Base-by-base conservation (phyloP, 2,113 vertebrate genomes). In the Enhydra lutris region DNA sequence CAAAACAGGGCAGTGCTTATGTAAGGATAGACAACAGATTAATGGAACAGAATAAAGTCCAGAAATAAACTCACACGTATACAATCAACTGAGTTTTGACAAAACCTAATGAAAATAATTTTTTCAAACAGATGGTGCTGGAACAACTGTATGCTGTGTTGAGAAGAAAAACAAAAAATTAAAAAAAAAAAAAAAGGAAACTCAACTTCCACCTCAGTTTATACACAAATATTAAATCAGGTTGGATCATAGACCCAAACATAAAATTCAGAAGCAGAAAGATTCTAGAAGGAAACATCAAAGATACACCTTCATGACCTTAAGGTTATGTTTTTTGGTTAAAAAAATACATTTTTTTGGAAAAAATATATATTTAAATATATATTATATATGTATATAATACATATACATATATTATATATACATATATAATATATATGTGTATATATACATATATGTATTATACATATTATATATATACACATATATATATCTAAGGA, bases 201-300 rank as follows among this genome's bases (percentile, higher is more conserved):
- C 36, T 92, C n/a, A 55, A 89, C 14, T 55, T 87, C 78, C 36
- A 65, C 45, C 47, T 90, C 73, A 63, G 67, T 65, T 39, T 65
- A 74, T 36, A 47, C 36, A 90, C 52, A 79, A 94, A 97, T 82
- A 45, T 89, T 92, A 95, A 91, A 65, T 78, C 59, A 47, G 76
- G 31, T 52, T 84, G 52, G 6, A 55, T 81, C 57, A 93, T 36
- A 86, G 23, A 91, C 42, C 18, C 57, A 94, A 93, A 80, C n/a
- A 69, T 74, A 85, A 97, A 92, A 55, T 80, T 89, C 88, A 86
- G 55, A 80, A 85, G 47, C 57, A 89, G 47, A n/a, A 89, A 85
- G 18, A 79, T 20, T 67, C 31, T 36, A 83, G 34, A 82, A 61
- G 86, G 65, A 74, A 95, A 85, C 31, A 26, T 57, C 47, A 4